Evolutionary conservation across 2,113 vertebrate genomes (phyloP), one percentile per base, ranked within the genome.

Genomic region (Sinocyclocheilus anophthalmus): DNA sequence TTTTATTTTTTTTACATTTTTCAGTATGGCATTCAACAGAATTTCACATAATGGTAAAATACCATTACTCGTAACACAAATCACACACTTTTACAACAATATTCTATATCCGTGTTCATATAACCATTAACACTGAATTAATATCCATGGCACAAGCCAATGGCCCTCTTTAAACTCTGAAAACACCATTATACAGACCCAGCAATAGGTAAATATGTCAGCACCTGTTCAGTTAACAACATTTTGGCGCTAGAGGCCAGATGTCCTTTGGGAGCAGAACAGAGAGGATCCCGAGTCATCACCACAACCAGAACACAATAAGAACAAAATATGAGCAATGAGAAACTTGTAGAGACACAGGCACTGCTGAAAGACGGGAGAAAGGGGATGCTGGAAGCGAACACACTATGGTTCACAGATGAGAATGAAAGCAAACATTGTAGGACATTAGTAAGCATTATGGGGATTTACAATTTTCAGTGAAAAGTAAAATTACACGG

Each of bases 311-410:
- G 70, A 82, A 75, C 79, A 72, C 80, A 65, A 76, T 37, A 48
- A 63, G 69, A 86, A 82, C 78, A 86, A 76, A 73, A 48, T 72
- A 83, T 69, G 78, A 82, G 55, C 79, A 86, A 81, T 86, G 26
- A 67, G 48, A 82, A 81, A 85, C 63, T 53, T 72, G 75, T 59
- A 72, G 76, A 61, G 30, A 76, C 63, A 42, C 48, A 79, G 33
- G 61, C n/a, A 63, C 55, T 14, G 70, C n/a, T 86, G 20, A 81
- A 72, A 73, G 76, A 48, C 3, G 8, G 39, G 39, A 81, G 39
- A 50, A 81, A 81, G 70, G 48, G 26, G 33, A 20, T 30, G 20
- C 45, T 65, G 50, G 63, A 76, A 76, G n/a, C 8, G 45, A 37
- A 73, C 57, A 73, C 22, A 80, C 42, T 72, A 20, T 33, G 79